A percentile compares a stretch with the other conserved stretches of the same genome.
phyloP scores from a whole-genome alignment of 1,140 invertebrate species.

The Stenopsyche tienmushanensis region DNA sequence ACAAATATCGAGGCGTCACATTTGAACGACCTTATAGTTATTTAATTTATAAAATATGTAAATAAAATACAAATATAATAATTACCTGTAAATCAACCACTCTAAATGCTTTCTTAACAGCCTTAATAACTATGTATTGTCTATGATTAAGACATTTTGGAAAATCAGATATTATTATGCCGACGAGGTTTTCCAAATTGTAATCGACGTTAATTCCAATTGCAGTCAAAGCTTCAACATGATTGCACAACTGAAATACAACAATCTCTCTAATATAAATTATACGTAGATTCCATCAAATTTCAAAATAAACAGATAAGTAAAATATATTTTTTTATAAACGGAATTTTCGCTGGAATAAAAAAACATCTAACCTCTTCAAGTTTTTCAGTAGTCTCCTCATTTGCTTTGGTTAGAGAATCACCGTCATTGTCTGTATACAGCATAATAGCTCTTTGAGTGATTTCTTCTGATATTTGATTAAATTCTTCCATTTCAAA shows the following conservation, averaged over 20 bases:
- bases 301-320: too few relatives aligned
- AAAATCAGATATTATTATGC: slow-evolving; percentile 30
- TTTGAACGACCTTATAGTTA: too few relatives aligned
- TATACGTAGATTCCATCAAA: background rate
- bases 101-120: slow-evolving; percentile 26
- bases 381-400: slow-evolving; percentile 21
- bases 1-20: too few relatives aligned
- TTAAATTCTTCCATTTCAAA: slow-evolving; percentile 18
- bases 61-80: too few relatives aligned
- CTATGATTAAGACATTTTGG: slow-evolving; percentile 24
- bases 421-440: slow-evolving; percentile 2
- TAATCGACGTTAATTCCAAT: slow-evolving; percentile 14
- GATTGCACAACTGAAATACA: slow-evolving; percentile 30
- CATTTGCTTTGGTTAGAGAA: background rate
- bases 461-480: slow-evolving; percentile 22
- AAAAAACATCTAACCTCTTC: too few relatives aligned
- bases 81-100: slow-evolving; percentile 32
- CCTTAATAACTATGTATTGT: slow-evolving; percentile 29
- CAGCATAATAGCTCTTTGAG: slow-evolving; percentile 22
- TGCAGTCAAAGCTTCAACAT: slow-evolving; percentile 34
- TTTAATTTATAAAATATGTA: too few relatives aligned
- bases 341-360: too few relatives aligned
- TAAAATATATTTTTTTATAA: too few relatives aligned
- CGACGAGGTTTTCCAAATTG: slow-evolving; percentile 18
- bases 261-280: slow-evolving; percentile 1